Conservation (phyloP, 1,140 invertebrate species). For the Brevipalpus yothersi region DNA sequence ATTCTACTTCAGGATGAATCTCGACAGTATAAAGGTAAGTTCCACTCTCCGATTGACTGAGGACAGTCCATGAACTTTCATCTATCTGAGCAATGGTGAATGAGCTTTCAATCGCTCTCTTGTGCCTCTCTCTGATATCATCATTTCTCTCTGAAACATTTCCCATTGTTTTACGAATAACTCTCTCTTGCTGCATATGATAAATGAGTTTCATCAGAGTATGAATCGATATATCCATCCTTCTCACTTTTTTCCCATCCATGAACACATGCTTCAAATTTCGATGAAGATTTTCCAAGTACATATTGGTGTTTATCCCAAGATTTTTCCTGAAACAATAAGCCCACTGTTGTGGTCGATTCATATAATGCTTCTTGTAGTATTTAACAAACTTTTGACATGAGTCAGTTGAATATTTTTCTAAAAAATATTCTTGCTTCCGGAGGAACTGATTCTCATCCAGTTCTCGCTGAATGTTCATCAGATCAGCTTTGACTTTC, state of each 20-base stretch:
- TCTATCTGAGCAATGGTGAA: background rate
- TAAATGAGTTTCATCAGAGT: background rate
- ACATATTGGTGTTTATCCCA: background rate
- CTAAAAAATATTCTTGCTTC: background rate
- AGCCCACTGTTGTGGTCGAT: background rate
- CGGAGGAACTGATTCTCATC: background rate
- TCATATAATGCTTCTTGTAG: no score
- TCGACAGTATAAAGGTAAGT: background rate
- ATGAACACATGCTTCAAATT: background rate
- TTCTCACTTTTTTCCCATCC: background rate
- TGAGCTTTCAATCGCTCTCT: background rate
- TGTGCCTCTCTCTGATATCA: no score
- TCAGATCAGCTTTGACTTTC: background rate
- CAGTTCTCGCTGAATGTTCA: background rate
- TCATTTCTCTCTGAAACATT: no score
- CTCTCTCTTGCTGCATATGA: background rate
- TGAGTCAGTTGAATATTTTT: background rate
- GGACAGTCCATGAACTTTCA: background rate
- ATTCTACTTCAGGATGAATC: background rate
- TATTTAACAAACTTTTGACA: background rate
- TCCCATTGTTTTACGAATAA: no score
- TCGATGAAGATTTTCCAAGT: background rate
- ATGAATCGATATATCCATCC: background rate
- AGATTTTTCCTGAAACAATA: background rate
- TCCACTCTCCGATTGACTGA: background rate